Conservation (phyloP, 2,888 invertebrate genomes). For the Drosophila nigricruria region DNA sequence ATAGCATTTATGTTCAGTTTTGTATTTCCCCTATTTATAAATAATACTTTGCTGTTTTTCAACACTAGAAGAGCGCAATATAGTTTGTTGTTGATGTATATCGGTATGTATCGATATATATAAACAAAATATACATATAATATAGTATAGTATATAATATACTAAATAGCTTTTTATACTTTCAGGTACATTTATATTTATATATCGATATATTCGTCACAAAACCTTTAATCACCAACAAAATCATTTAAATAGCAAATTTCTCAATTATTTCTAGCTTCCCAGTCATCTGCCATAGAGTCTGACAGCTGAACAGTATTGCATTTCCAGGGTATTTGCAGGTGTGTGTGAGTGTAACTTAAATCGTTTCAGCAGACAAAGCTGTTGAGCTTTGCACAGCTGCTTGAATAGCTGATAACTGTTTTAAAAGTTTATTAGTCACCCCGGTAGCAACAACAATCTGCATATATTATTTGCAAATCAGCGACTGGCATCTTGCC, state of each 20-base stretch:
- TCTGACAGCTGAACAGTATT: neutral
- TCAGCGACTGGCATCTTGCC: conserved; percentile 29
- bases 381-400: conserved; percentile 14
- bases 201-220: too few relatives aligned
- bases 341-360: neutral
- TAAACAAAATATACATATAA: too few relatives aligned
- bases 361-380: neutral
- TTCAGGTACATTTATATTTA: too few relatives aligned
- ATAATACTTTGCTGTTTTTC: neutral
- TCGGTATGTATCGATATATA: neutral
- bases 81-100: neutral
- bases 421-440: conserved; percentile 45
- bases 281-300: neutral
- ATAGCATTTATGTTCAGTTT: neutral
- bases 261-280: neutral
- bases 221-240: too few relatives aligned
- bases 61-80: neutral
- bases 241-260: too few relatives aligned
- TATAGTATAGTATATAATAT: too few relatives aligned
- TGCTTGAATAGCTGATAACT: conserved; percentile 16
- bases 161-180: too few relatives aligned
- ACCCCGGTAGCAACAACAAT: conserved; percentile 15
- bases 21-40: conserved; percentile 2
- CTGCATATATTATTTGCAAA: conserved; percentile 38
- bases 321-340: conserved; percentile 19